These are phyloP conservation scores for Dolichotis patagonum DNA, from an alignment of 2,113 vertebrate genomes.

Conservation along the genomic window DNA sequence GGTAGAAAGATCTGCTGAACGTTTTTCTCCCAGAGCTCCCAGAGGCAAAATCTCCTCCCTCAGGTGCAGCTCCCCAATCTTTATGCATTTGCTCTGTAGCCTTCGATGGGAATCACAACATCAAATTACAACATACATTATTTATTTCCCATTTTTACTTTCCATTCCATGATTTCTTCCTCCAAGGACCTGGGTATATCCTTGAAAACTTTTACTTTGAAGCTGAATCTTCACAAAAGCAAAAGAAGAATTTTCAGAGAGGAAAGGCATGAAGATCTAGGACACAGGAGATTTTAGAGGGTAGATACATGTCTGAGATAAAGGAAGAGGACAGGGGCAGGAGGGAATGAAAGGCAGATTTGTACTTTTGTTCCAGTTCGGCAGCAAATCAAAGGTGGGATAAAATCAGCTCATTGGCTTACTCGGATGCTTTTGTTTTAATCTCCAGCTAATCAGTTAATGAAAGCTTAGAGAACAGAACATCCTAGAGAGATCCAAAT, in stretches of 20 bases:
- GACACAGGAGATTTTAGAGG: not conserved
- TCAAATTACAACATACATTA: conserved; percentile 70
- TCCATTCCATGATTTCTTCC: conserved; percentile 51
- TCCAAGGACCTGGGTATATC: not conserved
- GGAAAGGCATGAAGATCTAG: not conserved
- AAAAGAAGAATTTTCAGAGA: not conserved
- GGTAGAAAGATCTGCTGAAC: not conserved
- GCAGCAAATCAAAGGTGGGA: not conserved
- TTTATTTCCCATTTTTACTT: conserved; percentile 75
- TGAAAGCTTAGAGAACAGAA: not conserved
- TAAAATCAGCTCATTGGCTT: conserved; percentile 4
- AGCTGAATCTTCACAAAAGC: conserved; percentile 4
- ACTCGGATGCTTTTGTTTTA: not conserved
- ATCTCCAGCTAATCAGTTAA: conserved; percentile 40
- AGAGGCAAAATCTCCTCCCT: not conserved
- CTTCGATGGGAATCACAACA: conserved; percentile 62
- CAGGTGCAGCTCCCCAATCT: not conserved
- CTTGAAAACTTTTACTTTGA: conserved; percentile 46
- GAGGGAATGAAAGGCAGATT: not conserved
- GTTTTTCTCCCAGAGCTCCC: not conserved
- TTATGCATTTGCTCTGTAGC: not conserved
- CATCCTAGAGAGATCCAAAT: too few relatives aligned
- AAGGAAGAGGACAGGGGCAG: not conserved
- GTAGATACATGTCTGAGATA: not conserved
- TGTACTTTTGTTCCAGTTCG: not conserved